phyloP scores from a whole-genome alignment of 92 coral and sea anemone genomes.

The Parazoanthus atlanticus region DNA sequence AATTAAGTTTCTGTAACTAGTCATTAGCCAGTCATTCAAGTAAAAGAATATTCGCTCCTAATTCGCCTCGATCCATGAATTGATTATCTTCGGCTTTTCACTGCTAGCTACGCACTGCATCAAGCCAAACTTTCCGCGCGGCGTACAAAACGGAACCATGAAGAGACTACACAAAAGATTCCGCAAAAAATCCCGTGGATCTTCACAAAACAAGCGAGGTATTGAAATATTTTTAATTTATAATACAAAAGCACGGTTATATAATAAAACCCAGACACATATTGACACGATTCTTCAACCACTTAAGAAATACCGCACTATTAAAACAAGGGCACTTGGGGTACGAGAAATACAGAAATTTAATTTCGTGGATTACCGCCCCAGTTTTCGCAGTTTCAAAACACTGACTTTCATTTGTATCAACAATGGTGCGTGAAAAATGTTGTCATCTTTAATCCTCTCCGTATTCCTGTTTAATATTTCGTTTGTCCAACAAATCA shows the following conservation, averaged over 20 bases:
- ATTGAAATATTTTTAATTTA: not conserved
- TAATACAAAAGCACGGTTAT: not conserved
- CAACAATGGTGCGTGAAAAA: conserved; percentile 10
- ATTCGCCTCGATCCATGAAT: not conserved
- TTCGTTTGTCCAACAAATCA: conserved; percentile 58
- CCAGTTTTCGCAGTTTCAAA: not conserved
- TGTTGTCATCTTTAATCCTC: conserved; percentile 35
- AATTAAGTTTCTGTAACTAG: conserved; percentile 10
- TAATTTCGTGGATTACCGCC: not conserved
- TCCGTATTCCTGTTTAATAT: conserved; percentile 50
- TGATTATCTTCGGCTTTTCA: not conserved
- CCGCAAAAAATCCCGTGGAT: conserved; percentile 14
- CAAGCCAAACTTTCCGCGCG: not conserved
- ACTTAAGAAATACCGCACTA: not conserved
- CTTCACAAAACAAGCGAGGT: conserved; percentile 25
- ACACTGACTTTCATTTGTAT: not conserved
- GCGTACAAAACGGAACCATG: not conserved
- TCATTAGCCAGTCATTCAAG: conserved; percentile 11
- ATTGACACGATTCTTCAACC: not conserved
- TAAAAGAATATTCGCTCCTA: conserved; percentile 11
- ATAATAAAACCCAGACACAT: not conserved
- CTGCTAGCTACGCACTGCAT: not conserved
- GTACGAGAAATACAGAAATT: not conserved
- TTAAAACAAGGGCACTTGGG: not conserved
- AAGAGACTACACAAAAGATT: conserved; percentile 40